Conservation (phyloP, 1,140 invertebrate genomes). For the Saccostrea cuccullata region DNA sequence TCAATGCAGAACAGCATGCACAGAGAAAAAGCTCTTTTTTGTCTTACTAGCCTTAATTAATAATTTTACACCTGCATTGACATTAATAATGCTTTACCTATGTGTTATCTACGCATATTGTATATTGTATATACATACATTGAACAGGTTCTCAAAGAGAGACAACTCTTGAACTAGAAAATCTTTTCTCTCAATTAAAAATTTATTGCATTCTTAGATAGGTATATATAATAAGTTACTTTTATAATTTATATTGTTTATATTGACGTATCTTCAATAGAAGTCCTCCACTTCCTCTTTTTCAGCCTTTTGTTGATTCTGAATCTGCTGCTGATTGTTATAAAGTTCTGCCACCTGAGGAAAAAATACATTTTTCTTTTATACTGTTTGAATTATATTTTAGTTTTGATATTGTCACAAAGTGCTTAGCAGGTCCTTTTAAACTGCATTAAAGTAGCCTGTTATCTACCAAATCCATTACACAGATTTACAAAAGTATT, state of each 20-base stretch:
- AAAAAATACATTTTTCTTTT: conserved; percentile 23
- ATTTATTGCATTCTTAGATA: neutral
- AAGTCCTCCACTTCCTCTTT: conserved; percentile 72
- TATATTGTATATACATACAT: neutral
- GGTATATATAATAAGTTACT: conserved; percentile 9
- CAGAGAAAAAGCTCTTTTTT: neutral
- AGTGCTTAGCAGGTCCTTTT: too few relatives aligned
- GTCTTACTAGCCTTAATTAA: too few relatives aligned
- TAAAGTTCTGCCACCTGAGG: conserved; percentile 87
- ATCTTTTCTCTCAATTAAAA: neutral
- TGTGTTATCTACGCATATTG: neutral
- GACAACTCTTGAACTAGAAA: neutral
- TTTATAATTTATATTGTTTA: neutral
- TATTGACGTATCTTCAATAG: conserved; percentile 59
- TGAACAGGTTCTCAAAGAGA: neutral
- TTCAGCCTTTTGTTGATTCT: conserved; percentile 84
- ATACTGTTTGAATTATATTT: neutral
- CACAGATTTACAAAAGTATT: too few relatives aligned
- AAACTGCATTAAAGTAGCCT: too few relatives aligned
- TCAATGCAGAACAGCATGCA: neutral
- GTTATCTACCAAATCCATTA: too few relatives aligned
- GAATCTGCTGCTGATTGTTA: conserved; percentile 93
- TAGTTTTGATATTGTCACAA: too few relatives aligned
- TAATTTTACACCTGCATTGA: too few relatives aligned
- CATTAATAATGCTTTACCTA: too few relatives aligned